These are phyloP conservation scores for Psammodynastes pulverulentus DNA, from an alignment of 2,113 vertebrate species.

Conservation along the genomic window DNA sequence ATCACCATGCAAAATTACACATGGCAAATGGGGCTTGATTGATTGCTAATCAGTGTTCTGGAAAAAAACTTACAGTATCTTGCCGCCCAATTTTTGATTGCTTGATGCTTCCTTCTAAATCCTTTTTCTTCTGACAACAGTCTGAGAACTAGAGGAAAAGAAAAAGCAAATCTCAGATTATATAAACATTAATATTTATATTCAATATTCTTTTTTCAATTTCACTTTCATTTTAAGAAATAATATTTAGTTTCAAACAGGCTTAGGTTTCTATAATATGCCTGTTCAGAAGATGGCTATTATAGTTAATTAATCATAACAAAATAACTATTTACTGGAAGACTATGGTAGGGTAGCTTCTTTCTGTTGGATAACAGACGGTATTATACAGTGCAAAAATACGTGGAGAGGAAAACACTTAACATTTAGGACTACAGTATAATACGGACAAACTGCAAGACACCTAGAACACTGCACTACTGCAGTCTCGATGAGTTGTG, in stretches of 20 bases:
- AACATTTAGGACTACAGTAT: neutral
- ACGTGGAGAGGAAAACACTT: neutral
- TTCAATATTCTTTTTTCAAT: neutral
- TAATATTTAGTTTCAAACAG: neutral
- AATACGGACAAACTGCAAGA: neutral
- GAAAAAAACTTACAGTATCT: conserved; percentile 80
- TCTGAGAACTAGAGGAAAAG: conserved; percentile 75
- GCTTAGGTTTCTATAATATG: neutral
- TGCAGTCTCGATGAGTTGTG: neutral
- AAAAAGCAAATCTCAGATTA: conserved; percentile 46
- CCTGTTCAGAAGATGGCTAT: neutral
- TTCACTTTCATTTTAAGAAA: neutral
- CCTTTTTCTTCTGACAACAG: conserved; percentile 73
- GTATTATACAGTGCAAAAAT: neutral
- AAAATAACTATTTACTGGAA: neutral
- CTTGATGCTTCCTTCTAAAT: conserved; percentile 75
- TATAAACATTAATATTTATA: neutral
- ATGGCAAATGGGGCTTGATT: neutral
- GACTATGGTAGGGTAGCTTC: neutral
- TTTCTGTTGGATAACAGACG: neutral
- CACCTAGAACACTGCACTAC: neutral
- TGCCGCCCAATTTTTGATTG: conserved; percentile 87
- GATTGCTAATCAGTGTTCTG: neutral
- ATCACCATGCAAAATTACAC: neutral
- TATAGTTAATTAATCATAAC: neutral